These are phyloP conservation scores for Oceanodroma tethys DNA, from an alignment of 2,113 vertebrate genomes.

Conservation along the genomic window DNA sequence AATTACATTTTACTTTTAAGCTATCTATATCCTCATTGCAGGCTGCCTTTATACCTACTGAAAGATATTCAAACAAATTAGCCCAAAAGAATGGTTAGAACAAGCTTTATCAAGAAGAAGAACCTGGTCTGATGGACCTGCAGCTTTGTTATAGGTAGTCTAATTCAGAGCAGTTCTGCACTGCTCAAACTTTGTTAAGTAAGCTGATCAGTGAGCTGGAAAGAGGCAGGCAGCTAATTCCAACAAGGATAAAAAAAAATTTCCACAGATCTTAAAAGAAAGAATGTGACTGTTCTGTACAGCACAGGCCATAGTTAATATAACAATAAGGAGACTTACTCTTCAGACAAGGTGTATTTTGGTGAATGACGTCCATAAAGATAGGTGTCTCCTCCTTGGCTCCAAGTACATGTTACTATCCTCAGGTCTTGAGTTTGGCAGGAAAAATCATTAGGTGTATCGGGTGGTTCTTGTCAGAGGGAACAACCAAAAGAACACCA, in stretches of 20 bases:
- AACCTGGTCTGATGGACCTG: neutral
- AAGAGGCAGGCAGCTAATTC: neutral
- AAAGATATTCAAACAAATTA: neutral
- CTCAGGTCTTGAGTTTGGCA: conserved; percentile 73
- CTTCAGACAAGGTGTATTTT: conserved; percentile 53
- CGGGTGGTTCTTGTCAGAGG: conserved; percentile 59
- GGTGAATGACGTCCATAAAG: neutral
- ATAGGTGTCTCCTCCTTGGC: neutral
- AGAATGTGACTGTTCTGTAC: neutral
- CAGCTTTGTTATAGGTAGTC: neutral
- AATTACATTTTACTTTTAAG: neutral
- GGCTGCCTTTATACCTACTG: neutral
- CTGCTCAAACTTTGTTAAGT: neutral
- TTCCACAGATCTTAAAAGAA: neutral
- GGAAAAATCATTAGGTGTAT: conserved; percentile 63
- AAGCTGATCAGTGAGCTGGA: neutral
- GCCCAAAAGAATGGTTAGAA: neutral
- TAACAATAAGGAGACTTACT: conserved; percentile 42
- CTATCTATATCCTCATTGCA: neutral
- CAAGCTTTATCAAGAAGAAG: neutral
- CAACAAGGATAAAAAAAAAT: neutral
- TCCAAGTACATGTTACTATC: conserved; percentile 71
- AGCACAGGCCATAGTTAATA: neutral
- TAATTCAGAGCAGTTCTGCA: neutral
- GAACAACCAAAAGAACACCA: neutral